Base-by-base conservation (phyloP, 2,797 vertebrate genomes). In the Clarias platycephalus region DNA sequence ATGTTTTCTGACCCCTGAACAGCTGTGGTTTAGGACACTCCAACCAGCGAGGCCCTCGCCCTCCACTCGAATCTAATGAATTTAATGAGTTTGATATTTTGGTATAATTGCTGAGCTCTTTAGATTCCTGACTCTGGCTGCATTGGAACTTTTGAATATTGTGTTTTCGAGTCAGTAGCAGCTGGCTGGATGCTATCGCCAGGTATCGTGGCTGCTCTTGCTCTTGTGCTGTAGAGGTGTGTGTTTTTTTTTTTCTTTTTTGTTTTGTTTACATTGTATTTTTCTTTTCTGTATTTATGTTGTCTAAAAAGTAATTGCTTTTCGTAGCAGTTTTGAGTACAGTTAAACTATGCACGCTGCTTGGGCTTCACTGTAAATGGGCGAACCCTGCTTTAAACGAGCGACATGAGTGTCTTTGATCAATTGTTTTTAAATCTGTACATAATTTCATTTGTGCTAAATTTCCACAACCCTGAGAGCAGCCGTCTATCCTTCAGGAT, bases 401-500 rank as follows among this genome's bases (percentile, higher is more conserved):
- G 88, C 84, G 88, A 88, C 89, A 89, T 88, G 88, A 88, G 85
- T 77, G 86, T 90, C 87, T 90, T 90, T 91, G 90, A 92, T 92
- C 90, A 91, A 91, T 92, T 90, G 90, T 90, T 92, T 92, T 92
- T 92, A 92, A 92, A 92, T 91, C 90, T 90, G 90, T 89, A 90
- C 85, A 78, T 91, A 91, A 92, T 92, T 91, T 83, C 79, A 92
- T 91, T 91, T 89, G 84, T 80, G 80, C 82, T 89, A 91, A 92
- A 90, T 92, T 91, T 91, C 90, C 89, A 91, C 90, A 91, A 91
- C 89, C 90, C 90, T 84, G 90, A 92, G 82, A 91, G 91, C 91
- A 91, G 89, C 93, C 91, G 92, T 93, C 91, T 89, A 93, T 93
- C 89, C 90, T 91, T 87, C 28, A 83, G 93, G 93, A 94, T 95